Evolutionary conservation across 2,888 invertebrate species (phyloP).

Genomic region (Merodon equestris): DNA sequence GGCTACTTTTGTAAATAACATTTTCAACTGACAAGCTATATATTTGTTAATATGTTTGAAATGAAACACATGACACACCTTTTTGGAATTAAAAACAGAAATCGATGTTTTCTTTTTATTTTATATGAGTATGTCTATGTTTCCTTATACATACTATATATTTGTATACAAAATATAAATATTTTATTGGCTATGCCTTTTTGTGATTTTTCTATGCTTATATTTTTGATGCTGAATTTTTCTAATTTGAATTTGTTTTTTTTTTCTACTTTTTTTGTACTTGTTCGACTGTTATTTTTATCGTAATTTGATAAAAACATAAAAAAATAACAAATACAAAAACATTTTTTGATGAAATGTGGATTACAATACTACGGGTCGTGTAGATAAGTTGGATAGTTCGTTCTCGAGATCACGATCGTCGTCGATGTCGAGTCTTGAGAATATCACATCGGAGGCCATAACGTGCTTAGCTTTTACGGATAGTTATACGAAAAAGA

Average conservation of each 20-base stretch:
- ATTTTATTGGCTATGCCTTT: conserved; percentile 56
- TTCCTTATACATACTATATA: conserved; percentile 24
- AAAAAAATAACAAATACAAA: not conserved
- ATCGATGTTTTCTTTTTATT: conserved; percentile 44
- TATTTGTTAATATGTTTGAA: conserved; percentile 65
- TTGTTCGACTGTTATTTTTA: too few species aligned
- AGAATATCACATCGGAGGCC: conserved; percentile 97
- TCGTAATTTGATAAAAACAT: conserved; percentile 45
- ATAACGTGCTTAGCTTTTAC: conserved; percentile 97
- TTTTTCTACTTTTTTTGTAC: conserved; percentile 61
- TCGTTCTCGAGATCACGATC: conserved; percentile 97
- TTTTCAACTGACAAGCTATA: conserved; percentile 55
- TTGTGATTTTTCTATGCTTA: conserved; percentile 39
- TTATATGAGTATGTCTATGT: conserved; percentile 52
- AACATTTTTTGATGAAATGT: conserved; percentile 18
- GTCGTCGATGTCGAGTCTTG: conserved; percentile 98
- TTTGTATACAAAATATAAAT: too few species aligned
- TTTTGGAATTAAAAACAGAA: conserved; percentile 32
- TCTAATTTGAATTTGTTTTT: conserved; percentile 56
- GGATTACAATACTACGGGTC: conserved; percentile 73
- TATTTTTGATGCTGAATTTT: too few species aligned
- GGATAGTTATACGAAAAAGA: conserved; percentile 96
- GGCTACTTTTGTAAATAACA: conserved; percentile 64
- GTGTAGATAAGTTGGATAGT: conserved; percentile 97
- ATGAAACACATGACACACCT: conserved; percentile 55